A percentile compares a stretch with the other conserved stretches of the same genome.
These are phyloP conservation scores for Eucidaris tribuloides DNA, from an alignment of 35 echinoderm and acorn worm genomes.

Conservation along the genomic window DNA sequence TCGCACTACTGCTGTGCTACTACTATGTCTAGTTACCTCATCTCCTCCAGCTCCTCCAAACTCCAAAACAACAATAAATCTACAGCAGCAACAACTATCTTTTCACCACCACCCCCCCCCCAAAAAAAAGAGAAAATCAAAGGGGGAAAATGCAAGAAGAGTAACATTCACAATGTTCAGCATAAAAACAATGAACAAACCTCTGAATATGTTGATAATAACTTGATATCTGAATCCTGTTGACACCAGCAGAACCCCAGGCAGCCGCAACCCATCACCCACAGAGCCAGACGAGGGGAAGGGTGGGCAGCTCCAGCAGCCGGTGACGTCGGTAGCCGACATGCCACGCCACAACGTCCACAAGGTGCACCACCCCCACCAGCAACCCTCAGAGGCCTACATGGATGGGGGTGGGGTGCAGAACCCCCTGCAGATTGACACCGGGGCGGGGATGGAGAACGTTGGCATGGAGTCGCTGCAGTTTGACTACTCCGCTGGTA, in stretches of 20 bases:
- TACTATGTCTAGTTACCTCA: too few species aligned
- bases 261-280: constrained; percentile 60
- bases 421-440: constrained; percentile 89
- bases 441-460: constrained; percentile 52
- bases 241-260: constrained; percentile 30
- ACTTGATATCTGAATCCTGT: too few species aligned
- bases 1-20: too few species aligned
- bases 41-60: too few species aligned
- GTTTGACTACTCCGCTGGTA: constrained; percentile 82
- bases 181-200: too few species aligned
- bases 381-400: constrained; percentile 29
- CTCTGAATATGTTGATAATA: too few species aligned
- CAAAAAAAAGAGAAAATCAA: too few species aligned
- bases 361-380: constrained; percentile 29
- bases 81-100: too few species aligned
- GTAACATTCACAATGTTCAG: too few species aligned
- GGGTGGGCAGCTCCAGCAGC: constrained; percentile 37
- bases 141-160: too few species aligned
- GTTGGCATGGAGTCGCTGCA: constrained; percentile 79
- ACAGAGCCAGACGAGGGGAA: constrained; percentile 48
- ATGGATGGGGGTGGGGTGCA: constrained; percentile 53
- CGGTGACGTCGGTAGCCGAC: constrained; percentile 15
- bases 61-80: too few species aligned
- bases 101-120: too few species aligned
- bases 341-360: constrained; percentile 18